Percentiles rank a stretch among this genome's conserved stretches.
phyloP scores from a whole-genome alignment of 2,888 invertebrate genomes.

The Acanthosepion lycidas region DNA sequence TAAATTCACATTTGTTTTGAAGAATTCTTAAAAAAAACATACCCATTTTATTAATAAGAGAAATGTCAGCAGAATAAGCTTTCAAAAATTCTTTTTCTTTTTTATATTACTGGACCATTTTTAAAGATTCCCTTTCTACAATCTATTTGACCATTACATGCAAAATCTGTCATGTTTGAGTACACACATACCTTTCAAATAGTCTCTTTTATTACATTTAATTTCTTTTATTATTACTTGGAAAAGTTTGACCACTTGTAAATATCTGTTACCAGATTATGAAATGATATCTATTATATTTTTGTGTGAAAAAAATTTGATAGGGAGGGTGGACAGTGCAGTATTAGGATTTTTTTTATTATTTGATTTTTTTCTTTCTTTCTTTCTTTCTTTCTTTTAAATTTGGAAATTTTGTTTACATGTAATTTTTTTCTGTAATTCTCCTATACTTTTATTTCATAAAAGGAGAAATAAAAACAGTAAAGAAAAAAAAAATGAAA shows the following conservation, averaged over 20 bases:
- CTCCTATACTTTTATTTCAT: slow-evolving; percentile 13
- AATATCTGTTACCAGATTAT: background rate
- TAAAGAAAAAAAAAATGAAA: background rate
- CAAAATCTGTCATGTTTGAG: no score
- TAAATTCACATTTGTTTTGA: no score
- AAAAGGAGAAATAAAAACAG: slow-evolving; percentile 33
- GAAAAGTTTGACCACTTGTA: slow-evolving; percentile 8
- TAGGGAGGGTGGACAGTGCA: background rate
- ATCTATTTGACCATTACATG: no score
- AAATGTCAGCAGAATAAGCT: no score
- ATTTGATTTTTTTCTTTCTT: no score
- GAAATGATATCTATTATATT: slow-evolving; percentile 21
- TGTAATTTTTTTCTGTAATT: background rate
- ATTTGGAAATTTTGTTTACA: background rate
- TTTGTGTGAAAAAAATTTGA: background rate
- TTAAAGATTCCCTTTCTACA: no score
- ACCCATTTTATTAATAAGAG: no score
- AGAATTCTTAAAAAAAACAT: no score
- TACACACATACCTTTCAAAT: no score
- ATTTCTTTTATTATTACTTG: background rate
- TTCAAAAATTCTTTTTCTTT: no score
- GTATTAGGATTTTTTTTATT: background rate
- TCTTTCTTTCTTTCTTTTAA: background rate
- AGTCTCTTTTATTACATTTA: background rate
- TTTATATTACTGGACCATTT: no score